phyloP scores from a whole-genome alignment of 2,888 invertebrate genomes.

The Microchrysa polita region DNA sequence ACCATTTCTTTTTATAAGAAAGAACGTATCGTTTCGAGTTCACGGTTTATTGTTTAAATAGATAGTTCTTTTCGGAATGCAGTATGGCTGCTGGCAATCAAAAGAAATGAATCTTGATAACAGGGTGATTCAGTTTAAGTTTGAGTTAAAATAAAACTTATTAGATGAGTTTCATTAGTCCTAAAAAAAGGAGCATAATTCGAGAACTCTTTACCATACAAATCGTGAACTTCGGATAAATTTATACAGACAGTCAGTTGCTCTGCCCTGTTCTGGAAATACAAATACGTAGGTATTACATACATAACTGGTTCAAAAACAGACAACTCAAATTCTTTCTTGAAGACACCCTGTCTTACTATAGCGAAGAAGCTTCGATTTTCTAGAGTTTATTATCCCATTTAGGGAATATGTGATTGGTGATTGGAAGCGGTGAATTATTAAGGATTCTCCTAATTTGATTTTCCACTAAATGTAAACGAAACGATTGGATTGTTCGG shows the following conservation, averaged over 20 bases:
- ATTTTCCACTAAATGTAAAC: slow-evolving; percentile 32
- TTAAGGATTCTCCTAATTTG: slow-evolving; percentile 34
- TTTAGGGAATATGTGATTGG: slow-evolving; percentile 19
- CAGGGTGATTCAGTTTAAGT: slow-evolving; percentile 16
- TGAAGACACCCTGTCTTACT: slow-evolving; percentile 28
- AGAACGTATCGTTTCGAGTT: background rate
- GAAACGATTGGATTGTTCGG: background rate
- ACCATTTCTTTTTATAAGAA: background rate
- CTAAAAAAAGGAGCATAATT: no score
- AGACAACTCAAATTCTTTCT: no score
- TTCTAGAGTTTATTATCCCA: slow-evolving; percentile 36
- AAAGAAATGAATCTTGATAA: background rate
- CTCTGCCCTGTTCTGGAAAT: no score
- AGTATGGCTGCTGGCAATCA: background rate
- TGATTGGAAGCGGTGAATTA: slow-evolving; percentile 41
- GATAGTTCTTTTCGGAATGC: background rate
- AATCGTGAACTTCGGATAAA: no score
- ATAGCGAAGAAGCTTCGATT: no score
- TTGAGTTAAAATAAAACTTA: no score
- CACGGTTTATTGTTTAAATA: slow-evolving; percentile 6
- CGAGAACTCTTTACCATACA: no score
- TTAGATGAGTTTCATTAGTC: no score
- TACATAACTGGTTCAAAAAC: no score
- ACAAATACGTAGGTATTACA: no score
- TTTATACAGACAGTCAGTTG: no score